Evolutionary conservation across 2,113 vertebrate species (phyloP), one percentile per base, ranked within the genome.

Genomic region (Cebidichthys violaceus): DNA sequence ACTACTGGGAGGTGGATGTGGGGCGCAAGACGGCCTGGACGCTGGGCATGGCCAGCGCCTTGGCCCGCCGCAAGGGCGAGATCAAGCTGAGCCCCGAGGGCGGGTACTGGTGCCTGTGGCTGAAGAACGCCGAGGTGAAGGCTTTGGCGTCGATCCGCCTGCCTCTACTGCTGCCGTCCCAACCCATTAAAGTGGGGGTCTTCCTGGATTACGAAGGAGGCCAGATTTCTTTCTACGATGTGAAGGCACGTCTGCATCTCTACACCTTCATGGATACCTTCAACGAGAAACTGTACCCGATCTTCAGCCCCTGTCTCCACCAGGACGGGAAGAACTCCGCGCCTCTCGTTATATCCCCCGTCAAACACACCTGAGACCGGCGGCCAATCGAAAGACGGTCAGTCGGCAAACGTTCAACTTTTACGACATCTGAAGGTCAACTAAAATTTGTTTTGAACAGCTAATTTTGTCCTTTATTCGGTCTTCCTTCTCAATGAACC

Each of bases 1-100:
- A 96, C 89, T 96, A 96, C 89, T 96, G 96, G 96, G 95, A 96
- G 90, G 94, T 96, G 66, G 94, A 96, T 0, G 72, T 94, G 20
- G 84, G 79, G 0, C 90, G 90, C 22, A 96, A 96, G 89, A 94
- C 87, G 0, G 90, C 94, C 27, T 96, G 96, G 96, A 95, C 94
- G 0, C 62, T 96, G 0, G 95, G 96, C 0, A 81, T 96, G 68
- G 87, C 88, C 15, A 75, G 80, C 0, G 66, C 79, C 2, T 87
- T 93, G 0, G 94, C 89, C 4, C 92, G 72, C 4, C 94, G 96
- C 71, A 95, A 96, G 70, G 96, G 94, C 0, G 95, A 95, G 59
- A 94, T 96, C 86, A 93, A 86, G n/a, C 89, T 96, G 67, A 93
- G 76, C 45, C 96, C 96, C 0, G 94, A 94, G 7, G 93, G 94